Evolutionary conservation across 37 sponge, comb jelly and placozoan genomes (phyloP), one percentile per base, ranked within the genome.

Genomic region (Axinella damicornis): DNA sequence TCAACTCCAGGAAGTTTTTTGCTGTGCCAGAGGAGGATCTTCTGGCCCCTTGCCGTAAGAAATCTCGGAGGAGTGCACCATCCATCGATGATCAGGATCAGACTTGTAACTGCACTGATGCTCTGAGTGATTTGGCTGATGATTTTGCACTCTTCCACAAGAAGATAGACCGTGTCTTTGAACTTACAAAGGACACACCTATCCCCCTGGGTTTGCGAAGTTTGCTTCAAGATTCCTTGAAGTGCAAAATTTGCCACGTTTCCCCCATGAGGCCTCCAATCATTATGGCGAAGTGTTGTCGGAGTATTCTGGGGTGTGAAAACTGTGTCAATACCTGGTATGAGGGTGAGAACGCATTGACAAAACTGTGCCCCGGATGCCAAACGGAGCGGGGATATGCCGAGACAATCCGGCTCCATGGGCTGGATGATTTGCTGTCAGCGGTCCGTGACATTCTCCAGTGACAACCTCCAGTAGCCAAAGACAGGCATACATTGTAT

Each of bases 201-300:
- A 15, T 71, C 16, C 72, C 72, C 24, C 36, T 39, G 19, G 72
- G 72, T 36, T 36, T 80, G 53, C 14, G 38, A 31, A 30, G 22
- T 65, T 27, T 39, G 11, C 52, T 80, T 28, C 27, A 33, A 20
- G 69, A 62, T 22, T 34, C 73, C 57, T 71, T 82, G 35, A 53
- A 57, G 31, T 82, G 83, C 35, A 71, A 71, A 58, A 71, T 82
- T 19, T 82, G 80, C 54, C 68, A 67, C 28, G 46, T 24, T 19
- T 24, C 80, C 13, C 80, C 80, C 22, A 53, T 71, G n/a, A 34
- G 38, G 9, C 83, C 83, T 16, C 83, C 83, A 16, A 30, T 71
- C 21, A 58, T 82, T 19, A 35, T 69, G 16, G 69, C 16, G 52
- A 46, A 69, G 35, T 81, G 81, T 27, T 81, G 81, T 36, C 53